phyloP scores from a whole-genome alignment of 2,113 vertebrate species.

The Phaethon lepturus region DNA sequence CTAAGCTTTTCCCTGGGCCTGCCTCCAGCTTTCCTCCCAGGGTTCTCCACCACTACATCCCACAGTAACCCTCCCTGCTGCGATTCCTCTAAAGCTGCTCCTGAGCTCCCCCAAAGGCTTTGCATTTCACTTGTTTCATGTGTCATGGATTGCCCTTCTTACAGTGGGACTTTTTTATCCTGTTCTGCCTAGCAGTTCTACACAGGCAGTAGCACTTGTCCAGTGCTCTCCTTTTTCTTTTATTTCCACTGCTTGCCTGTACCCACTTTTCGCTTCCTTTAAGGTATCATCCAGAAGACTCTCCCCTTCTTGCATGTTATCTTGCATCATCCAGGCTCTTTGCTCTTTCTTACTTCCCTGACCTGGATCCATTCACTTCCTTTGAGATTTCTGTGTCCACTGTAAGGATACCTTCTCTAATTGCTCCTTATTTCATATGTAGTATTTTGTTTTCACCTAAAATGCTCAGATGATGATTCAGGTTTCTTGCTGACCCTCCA shows the following conservation, averaged over 20 bases:
- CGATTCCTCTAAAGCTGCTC: not conserved
- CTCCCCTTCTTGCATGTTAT: not conserved
- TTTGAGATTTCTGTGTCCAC: not conserved
- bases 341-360: not conserved
- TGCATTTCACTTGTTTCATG: not conserved
- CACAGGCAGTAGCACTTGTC: not conserved
- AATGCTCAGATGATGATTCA: not conserved
- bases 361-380: not conserved
- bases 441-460: not conserved
- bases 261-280: not conserved
- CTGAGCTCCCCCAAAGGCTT: not conserved
- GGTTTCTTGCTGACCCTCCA: not conserved
- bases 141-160: not conserved
- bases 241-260: not conserved
- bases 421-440: not conserved
- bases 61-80: not conserved
- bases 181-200: not conserved
- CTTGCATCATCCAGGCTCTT: not conserved
- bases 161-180: not conserved
- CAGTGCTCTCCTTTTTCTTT: not conserved
- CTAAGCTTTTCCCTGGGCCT: not conserved
- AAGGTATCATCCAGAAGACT: not conserved
- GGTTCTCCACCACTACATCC: not conserved
- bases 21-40: not conserved
- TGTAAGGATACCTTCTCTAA: not conserved